Conservation (phyloP, 2,888 invertebrate genomes). For the Erebia aethiops region DNA sequence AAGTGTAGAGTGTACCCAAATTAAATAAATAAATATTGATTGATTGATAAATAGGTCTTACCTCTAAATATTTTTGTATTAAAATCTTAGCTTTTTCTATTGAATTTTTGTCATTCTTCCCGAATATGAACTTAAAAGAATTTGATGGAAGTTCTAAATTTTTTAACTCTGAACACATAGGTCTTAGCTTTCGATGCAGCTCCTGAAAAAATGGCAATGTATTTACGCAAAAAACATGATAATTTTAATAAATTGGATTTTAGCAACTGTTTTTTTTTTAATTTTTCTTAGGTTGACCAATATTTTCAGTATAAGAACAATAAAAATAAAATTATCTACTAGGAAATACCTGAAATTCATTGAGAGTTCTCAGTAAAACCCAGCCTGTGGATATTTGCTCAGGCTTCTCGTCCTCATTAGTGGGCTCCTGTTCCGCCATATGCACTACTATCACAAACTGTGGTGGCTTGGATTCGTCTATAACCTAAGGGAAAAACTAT, state of each 20-base stretch:
- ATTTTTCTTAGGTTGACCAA: too few species aligned
- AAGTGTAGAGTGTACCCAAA: too few species aligned
- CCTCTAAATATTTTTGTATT: constrained; percentile 93
- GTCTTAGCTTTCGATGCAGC: constrained; percentile 91
- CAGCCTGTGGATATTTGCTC: constrained; percentile 79
- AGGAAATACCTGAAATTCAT: constrained; percentile 82
- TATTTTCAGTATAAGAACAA: too few species aligned
- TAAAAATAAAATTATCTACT: too few species aligned
- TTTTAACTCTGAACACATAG: constrained; percentile 91
- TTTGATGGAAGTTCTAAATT: constrained; percentile 92
- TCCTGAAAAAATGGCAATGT: constrained; percentile 84
- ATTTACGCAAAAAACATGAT: not conserved
- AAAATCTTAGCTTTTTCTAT: constrained; percentile 91
- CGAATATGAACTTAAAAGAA: constrained; percentile 91
- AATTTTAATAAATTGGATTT: too few species aligned
- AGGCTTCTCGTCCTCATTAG: constrained; percentile 74
- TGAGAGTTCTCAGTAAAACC: constrained; percentile 80
- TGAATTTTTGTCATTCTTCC: constrained; percentile 90
- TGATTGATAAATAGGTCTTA: constrained; percentile 64
- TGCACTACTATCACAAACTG: constrained; percentile 92
- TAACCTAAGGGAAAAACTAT: constrained; percentile 64
- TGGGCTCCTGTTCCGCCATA: constrained; percentile 85
- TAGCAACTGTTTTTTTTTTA: too few species aligned
- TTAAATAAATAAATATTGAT: too few species aligned
- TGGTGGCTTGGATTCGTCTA: constrained; percentile 85